Evolutionary conservation across 1,140 invertebrate genomes (phyloP), one percentile per base, ranked within the genome.

Genomic region (Liolophura sinensis): DNA sequence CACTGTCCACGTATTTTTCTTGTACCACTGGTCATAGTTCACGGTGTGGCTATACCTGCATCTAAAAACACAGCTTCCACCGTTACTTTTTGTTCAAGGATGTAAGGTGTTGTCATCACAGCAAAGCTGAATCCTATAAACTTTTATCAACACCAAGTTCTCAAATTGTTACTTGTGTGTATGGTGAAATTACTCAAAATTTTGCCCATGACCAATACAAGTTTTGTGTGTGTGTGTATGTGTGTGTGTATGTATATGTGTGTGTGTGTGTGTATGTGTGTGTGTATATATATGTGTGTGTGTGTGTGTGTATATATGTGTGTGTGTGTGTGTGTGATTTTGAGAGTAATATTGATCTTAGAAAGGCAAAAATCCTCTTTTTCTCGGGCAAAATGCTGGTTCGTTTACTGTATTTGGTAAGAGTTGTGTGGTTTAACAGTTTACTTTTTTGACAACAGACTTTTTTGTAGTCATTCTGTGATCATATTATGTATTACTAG

Each of bases 401-500:
- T 24, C 7, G 16, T 0, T 3, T 11, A 54, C 7, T 49, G 27
- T 15, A 40, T 40, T 1, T 40, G n/a, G 15, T 14, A 64, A 9
- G 6, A 40, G 27, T 54, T 14, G 22, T 31, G 31, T 61, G 12
- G 15, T 22, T 46, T 52, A 57, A 47, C 20, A 0, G 14, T 20
- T 16, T 62, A 14, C 14, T 14, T 16, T 11, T 40, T 20, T 11
- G 20, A 11, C 6, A 46, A 7, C 12, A n/a, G 6, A n/a, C 47
- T 50, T 50, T 62, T 51, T 24, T 62, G 31, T 11, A 52, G 64
- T 47, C 63, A 52, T 56, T 67, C 24, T 68, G 62, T 15, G 31
- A 76, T 74, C 47, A 60, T 70, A 48, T 73, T 74, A 40, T 62
- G 62, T 54, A 62, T 48, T 9, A 68, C 66, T 47, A 24, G 18